phyloP scores from a whole-genome alignment of 2,888 invertebrate genomes.

The Papilio elwesi region DNA sequence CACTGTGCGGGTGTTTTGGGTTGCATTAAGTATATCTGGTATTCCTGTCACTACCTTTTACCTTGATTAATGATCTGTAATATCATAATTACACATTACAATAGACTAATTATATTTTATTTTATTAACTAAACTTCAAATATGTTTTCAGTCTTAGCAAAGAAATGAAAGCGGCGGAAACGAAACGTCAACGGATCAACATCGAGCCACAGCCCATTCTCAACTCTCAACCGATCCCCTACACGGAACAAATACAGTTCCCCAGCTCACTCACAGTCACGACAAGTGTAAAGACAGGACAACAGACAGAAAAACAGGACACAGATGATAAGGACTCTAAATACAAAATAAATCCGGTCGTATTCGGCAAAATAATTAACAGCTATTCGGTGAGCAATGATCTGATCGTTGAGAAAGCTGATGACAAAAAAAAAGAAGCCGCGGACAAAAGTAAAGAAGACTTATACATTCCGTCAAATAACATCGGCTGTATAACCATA shows the following conservation, averaged over 20 bases:
- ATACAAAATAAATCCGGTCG: slow-evolving; percentile 48
- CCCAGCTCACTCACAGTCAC: slow-evolving; percentile 78
- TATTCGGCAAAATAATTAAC: slow-evolving; percentile 61
- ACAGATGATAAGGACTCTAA: slow-evolving; percentile 52
- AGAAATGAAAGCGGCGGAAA: slow-evolving; percentile 67
- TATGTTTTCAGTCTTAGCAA: slow-evolving; percentile 71
- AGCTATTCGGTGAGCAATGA: slow-evolving; percentile 64
- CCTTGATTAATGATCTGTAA: not conserved
- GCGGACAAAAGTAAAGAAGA: slow-evolving; percentile 62
- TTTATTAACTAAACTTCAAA: too few relatives aligned
- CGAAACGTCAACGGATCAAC: slow-evolving; percentile 65
- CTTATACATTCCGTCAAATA: slow-evolving; percentile 70
- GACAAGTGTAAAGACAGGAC: slow-evolving; percentile 54
- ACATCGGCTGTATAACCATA: slow-evolving; percentile 77
- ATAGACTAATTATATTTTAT: not conserved
- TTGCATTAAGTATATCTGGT: too few relatives aligned
- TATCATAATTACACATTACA: not conserved
- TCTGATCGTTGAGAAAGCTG: slow-evolving; percentile 62
- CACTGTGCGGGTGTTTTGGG: too few relatives aligned
- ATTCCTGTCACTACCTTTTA: too few relatives aligned
- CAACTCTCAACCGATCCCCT: slow-evolving; percentile 45
- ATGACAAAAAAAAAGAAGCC: slow-evolving; percentile 57
- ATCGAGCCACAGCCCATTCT: slow-evolving; percentile 55
- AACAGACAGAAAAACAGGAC: slow-evolving; percentile 45
- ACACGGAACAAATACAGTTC: slow-evolving; percentile 71